phyloP scores from a whole-genome alignment of 2,797 vertebrate genomes.

The Lycodopsis pacificus region DNA sequence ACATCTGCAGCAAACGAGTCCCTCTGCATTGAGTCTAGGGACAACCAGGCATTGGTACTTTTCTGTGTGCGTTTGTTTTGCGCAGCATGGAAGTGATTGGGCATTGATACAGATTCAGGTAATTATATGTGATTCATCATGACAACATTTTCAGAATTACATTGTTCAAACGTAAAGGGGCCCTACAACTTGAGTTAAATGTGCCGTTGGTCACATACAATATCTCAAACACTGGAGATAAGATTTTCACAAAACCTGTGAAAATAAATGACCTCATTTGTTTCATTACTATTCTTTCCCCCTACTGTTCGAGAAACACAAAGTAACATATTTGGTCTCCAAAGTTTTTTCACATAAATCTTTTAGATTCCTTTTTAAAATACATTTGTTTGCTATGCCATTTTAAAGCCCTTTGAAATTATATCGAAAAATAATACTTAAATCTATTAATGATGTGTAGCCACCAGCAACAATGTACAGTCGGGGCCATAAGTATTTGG shows the following conservation, averaged over 20 bases:
- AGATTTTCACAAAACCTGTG: neutral
- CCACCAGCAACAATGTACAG: neutral
- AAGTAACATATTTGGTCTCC: neutral
- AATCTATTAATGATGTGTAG: neutral
- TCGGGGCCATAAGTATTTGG: no score
- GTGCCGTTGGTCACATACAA: neutral
- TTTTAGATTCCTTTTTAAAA: neutral
- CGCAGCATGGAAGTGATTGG: neutral
- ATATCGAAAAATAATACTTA: neutral
- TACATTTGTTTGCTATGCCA: neutral
- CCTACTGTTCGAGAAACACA: neutral
- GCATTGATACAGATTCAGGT: neutral
- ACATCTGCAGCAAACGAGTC: neutral
- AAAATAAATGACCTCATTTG: neutral
- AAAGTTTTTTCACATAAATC: neutral
- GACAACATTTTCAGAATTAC: neutral
- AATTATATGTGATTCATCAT: neutral
- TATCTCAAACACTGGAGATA: neutral
- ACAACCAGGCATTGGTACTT: neutral
- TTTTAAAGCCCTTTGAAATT: neutral
- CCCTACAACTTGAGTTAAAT: neutral
- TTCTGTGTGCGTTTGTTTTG: neutral
- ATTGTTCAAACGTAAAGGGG: neutral
- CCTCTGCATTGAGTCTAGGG: neutral
- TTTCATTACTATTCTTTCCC: neutral